Percentiles rank a stretch among this genome's conserved stretches.
Conservation (phyloP, 2,113 vertebrate species). For the Lucifuga dentata region DNA sequence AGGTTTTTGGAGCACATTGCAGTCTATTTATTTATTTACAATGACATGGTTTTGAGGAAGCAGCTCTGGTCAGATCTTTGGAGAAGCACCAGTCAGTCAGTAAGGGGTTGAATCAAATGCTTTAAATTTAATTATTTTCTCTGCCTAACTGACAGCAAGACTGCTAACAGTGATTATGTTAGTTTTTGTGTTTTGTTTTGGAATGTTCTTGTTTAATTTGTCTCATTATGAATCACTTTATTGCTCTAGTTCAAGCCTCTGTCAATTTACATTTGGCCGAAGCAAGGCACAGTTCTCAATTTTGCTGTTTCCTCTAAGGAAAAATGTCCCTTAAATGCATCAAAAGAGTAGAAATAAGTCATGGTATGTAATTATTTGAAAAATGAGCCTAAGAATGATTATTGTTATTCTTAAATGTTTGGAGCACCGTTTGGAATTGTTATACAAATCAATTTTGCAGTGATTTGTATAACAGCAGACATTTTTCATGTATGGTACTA, state of each 20-base stretch:
- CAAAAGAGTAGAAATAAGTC: conserved; percentile 40
- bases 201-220: conserved; percentile 13
- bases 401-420: conserved; percentile 30
- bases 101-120: not conserved
- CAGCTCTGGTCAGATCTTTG: no score
- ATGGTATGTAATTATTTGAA: conserved; percentile 36
- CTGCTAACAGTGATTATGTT: conserved; percentile 24
- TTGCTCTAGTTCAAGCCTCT: conserved; percentile 9
- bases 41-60: no score
- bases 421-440: conserved; percentile 35
- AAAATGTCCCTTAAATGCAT: conserved; percentile 33
- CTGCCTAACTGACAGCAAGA: not conserved
- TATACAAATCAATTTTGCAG: no score
- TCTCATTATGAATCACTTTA: conserved; percentile 30
- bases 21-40: no score
- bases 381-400: conserved; percentile 29
- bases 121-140: conserved; percentile 1
- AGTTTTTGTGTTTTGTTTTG: conserved; percentile 37
- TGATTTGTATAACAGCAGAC: conserved; percentile 24
- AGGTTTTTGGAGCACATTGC: no score
- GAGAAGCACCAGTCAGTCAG: not conserved
- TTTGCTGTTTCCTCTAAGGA: conserved; percentile 26
- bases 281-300: conserved; percentile 10
- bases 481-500: conserved; percentile 23
- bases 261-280: conserved; percentile 38